A percentile compares a stretch with the other conserved stretches of the same genome.
Conservation (phyloP, 1,140 invertebrate genomes). For the Diorhabda sublineata region DNA sequence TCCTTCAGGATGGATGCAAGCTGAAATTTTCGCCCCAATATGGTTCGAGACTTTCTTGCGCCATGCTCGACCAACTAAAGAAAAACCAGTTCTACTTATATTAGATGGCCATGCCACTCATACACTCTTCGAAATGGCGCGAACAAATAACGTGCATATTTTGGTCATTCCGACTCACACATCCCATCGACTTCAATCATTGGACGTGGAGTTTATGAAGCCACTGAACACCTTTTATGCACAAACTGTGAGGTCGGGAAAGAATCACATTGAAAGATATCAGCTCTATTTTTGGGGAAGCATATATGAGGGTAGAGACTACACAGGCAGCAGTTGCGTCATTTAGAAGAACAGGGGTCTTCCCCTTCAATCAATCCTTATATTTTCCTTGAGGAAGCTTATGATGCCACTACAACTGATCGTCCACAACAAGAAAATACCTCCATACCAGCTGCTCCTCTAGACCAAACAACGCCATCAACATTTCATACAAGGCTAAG, state of each 20-base stretch:
- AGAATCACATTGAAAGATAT: too few relatives aligned
- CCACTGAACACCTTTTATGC: conserved; percentile 37
- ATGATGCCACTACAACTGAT: too few relatives aligned
- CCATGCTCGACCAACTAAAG: conserved; percentile 27
- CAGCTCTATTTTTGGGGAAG: too few relatives aligned
- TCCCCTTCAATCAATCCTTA: too few relatives aligned
- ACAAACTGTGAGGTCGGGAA: conserved; percentile 14
- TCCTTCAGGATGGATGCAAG: conserved; percentile 41
- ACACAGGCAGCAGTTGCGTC: too few relatives aligned
- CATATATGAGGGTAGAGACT: too few relatives aligned
- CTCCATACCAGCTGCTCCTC: too few relatives aligned
- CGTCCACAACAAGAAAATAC: too few relatives aligned
- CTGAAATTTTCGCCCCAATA: conserved; percentile 25
- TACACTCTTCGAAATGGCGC: conserved; percentile 31
- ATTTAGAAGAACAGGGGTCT: too few relatives aligned
- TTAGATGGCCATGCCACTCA: conserved; percentile 40
- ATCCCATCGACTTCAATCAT: conserved; percentile 44
- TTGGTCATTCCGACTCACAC: conserved; percentile 40
- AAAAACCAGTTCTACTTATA: conserved; percentile 37
- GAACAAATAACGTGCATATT: conserved; percentile 32
- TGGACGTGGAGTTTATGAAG: conserved; percentile 46
- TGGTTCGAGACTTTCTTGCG: conserved; percentile 42
- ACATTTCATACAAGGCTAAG: too few relatives aligned
- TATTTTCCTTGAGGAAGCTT: too few relatives aligned
- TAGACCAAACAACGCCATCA: too few relatives aligned